A percentile compares a stretch with the other conserved stretches of the same genome.
Conservation (phyloP, 2,888 invertebrate genomes). For the Xestia xanthographa region DNA sequence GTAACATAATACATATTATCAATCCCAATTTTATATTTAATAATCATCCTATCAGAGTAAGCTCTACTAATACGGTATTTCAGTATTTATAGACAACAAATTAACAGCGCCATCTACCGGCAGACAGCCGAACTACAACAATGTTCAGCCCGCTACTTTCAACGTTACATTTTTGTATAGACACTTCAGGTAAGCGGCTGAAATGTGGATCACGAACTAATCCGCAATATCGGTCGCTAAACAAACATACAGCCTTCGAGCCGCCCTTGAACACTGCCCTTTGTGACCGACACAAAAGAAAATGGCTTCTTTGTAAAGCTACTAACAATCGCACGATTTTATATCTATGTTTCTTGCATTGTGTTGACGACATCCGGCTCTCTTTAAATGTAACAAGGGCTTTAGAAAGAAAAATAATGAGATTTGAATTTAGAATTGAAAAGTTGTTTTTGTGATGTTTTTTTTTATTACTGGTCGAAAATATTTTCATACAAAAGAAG, state of each 20-base stretch:
- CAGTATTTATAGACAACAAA: neutral
- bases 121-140: constrained; percentile 54
- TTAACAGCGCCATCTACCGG: constrained; percentile 64
- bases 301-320: constrained; percentile 79
- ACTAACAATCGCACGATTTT: constrained; percentile 70
- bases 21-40: neutral
- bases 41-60: neutral
- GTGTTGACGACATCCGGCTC: constrained; percentile 65
- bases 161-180: constrained; percentile 35
- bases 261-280: constrained; percentile 83
- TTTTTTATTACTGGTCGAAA: neutral
- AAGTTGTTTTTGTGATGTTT: constrained; percentile 20
- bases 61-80: neutral
- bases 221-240: constrained; percentile 81
- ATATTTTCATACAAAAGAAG: neutral
- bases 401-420: constrained; percentile 44
- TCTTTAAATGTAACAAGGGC: constrained; percentile 67
- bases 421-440: constrained; percentile 26
- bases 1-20: neutral
- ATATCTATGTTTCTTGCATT: constrained; percentile 68
- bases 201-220: constrained; percentile 74
- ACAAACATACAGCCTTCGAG: constrained; percentile 76
- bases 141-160: constrained; percentile 12
- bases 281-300: constrained; percentile 82
- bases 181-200: constrained; percentile 53